These are phyloP conservation scores for Bombus waltoni DNA, from an alignment of 1,140 invertebrate species.

Conservation along the genomic window DNA sequence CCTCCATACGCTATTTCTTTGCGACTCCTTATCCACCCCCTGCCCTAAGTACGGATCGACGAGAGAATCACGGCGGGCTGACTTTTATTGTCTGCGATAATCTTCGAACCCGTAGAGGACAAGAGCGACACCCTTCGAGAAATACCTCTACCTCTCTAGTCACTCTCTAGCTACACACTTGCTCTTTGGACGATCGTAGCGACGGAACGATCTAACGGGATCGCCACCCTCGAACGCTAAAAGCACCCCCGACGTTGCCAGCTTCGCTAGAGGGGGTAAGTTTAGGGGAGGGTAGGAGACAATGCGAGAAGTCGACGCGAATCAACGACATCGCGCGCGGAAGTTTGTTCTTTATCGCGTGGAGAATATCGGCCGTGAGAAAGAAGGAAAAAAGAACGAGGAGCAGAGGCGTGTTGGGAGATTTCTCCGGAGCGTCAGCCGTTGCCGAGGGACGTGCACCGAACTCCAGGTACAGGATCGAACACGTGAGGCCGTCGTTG, in stretches of 20 bases:
- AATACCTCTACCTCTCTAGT: constrained; percentile 34
- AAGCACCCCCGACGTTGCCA: constrained; percentile 35
- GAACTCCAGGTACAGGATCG: constrained; percentile 38
- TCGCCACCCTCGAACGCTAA: constrained; percentile 45
- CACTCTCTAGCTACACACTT: constrained; percentile 13
- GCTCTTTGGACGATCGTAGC: constrained; percentile 33
- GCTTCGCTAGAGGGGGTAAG: neutral
- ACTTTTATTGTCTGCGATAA: constrained; percentile 72
- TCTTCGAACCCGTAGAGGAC: constrained; percentile 49
- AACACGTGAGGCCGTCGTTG: constrained; percentile 45
- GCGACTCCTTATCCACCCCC: constrained; percentile 16
- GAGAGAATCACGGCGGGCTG: constrained; percentile 62
- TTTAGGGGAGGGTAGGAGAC: neutral
- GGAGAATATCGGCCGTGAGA: constrained; percentile 52
- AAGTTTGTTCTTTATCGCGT: constrained; percentile 67
- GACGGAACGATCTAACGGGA: constrained; percentile 47
- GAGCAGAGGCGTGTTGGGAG: neutral
- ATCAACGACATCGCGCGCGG: constrained; percentile 61
- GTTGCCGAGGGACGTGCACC: neutral
- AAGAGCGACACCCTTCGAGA: constrained; percentile 47
- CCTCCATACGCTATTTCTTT: neutral
- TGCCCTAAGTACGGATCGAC: constrained; percentile 33
- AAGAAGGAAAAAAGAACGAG: neutral
- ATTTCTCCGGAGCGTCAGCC: constrained; percentile 12
- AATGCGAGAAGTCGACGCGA: constrained; percentile 50